Evolutionary conservation across 1,140 invertebrate species (phyloP).

Genomic region (Dreissena rostriformis): DNA sequence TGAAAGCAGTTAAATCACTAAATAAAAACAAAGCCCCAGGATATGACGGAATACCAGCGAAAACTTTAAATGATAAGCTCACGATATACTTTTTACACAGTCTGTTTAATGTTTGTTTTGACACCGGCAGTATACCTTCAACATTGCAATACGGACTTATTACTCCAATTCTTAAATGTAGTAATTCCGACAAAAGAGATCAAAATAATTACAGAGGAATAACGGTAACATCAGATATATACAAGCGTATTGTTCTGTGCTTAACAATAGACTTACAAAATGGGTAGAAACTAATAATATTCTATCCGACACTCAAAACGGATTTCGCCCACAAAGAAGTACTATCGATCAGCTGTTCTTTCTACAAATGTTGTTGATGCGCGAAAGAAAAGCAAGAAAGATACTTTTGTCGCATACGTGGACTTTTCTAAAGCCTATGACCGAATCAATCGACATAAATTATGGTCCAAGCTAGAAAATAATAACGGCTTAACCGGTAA

Average conservation of each 20-base stretch:
- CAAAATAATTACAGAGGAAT: slow-evolving; percentile 35
- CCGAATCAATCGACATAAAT: slow-evolving; percentile 19
- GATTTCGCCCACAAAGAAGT: slow-evolving; percentile 44
- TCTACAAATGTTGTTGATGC: slow-evolving; percentile 20
- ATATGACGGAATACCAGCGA: neutral
- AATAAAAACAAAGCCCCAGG: slow-evolving; percentile 7
- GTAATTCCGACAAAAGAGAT: slow-evolving; percentile 14
- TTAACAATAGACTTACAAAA: slow-evolving; percentile 24
- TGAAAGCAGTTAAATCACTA: neutral
- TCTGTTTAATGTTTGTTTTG: slow-evolving; percentile 22
- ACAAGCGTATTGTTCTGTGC: slow-evolving; percentile 37
- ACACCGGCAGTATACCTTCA: neutral
- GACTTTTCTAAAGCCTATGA: slow-evolving; percentile 52
- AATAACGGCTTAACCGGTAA: neutral
- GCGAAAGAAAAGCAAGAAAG: slow-evolving; percentile 31
- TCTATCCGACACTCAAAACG: slow-evolving; percentile 45
- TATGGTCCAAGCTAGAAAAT: slow-evolving; percentile 25
- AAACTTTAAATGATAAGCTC: neutral
- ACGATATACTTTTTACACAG: neutral
- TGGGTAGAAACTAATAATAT: slow-evolving; percentile 29
- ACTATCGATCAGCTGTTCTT: slow-evolving; percentile 41
- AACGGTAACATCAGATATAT: slow-evolving; percentile 29
- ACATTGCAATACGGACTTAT: slow-evolving; percentile 1
- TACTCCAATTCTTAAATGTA: slow-evolving; percentile 20
- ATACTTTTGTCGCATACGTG: slow-evolving; percentile 28